Conservation (phyloP, 2,888 invertebrate genomes). For the Melipona bicolor region DNA sequence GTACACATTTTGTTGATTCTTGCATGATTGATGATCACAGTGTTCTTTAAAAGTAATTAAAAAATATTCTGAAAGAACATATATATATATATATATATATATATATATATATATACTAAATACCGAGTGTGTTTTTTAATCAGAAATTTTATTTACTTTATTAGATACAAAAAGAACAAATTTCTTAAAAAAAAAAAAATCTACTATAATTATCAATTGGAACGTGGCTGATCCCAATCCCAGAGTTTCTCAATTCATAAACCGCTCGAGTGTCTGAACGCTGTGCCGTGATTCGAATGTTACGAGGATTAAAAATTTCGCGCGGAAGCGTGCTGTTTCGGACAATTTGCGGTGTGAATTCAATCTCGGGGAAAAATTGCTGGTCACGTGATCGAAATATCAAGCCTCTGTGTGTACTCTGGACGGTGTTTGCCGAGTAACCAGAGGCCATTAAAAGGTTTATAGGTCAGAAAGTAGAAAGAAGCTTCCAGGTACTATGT, state of each 20-base stretch:
- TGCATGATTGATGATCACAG: too few species aligned
- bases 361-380: conserved; percentile 10
- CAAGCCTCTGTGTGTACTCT: conserved; percentile 32
- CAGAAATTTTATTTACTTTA: too few species aligned
- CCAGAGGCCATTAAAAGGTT: conserved; percentile 70
- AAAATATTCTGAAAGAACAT: too few species aligned
- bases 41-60: too few species aligned
- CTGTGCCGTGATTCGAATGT: background rate
- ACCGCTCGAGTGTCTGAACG: background rate
- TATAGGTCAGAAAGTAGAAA: conserved; percentile 67
- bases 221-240: too few species aligned
- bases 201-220: background rate
- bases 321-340: background rate
- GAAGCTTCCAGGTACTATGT: conserved; percentile 52
- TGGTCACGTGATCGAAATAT: conserved; percentile 62
- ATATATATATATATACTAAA: too few species aligned
- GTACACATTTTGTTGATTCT: too few species aligned
- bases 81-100: too few species aligned
- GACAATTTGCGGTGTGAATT: conserved; percentile 24
- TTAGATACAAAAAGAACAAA: too few species aligned
- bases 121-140: too few species aligned
- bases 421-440: conserved; percentile 52
- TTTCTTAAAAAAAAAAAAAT: background rate
- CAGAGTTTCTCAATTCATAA: background rate
- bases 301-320: conserved; percentile 8